A percentile compares a stretch with the other conserved stretches of the same genome.
Evolutionary conservation across 2,888 invertebrate species (phyloP).

Genomic region (Venusia cambrica): DNA sequence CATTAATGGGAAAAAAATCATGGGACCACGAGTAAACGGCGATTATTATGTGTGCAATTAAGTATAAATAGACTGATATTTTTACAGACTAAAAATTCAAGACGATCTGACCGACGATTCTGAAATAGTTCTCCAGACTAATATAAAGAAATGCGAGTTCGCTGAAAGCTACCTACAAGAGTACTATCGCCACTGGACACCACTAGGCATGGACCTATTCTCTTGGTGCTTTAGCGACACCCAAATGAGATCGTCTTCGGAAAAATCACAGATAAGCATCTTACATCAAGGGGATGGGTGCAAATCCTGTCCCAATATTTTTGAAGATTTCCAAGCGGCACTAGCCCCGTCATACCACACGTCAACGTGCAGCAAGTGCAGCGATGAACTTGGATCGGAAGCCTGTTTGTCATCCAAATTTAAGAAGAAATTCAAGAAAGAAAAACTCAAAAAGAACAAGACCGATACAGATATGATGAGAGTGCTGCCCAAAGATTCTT

Average conservation of each 20-base stretch:
- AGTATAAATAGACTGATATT: no score
- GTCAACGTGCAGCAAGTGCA: conserved; percentile 36
- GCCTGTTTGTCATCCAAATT: conserved; percentile 28
- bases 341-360: conserved; percentile 44
- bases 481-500: conserved; percentile 57
- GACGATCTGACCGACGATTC: conserved; percentile 48
- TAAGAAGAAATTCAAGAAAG: conserved; percentile 34
- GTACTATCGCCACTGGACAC: conserved; percentile 53
- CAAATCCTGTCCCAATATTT: conserved; percentile 58
- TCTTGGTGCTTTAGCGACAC: conserved; percentile 54
- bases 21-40: no score
- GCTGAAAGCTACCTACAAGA: conserved; percentile 60
- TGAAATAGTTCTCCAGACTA: conserved; percentile 26
- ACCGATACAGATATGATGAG: conserved; percentile 33
- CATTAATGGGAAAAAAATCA: no score
- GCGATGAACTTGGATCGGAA: conserved; percentile 18
- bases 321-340: conserved; percentile 45
- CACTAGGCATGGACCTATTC: conserved; percentile 47
- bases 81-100: conserved; percentile 46
- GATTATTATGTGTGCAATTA: no score
- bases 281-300: conserved; percentile 42
- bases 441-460: conserved; percentile 25
- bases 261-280: conserved; percentile 38
- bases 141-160: conserved; percentile 48
- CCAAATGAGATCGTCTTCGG: conserved; percentile 43